Percentiles rank a stretch among this genome's conserved stretches.
Conservation (phyloP, 2,888 invertebrate genomes). For the Pammene aurita region DNA sequence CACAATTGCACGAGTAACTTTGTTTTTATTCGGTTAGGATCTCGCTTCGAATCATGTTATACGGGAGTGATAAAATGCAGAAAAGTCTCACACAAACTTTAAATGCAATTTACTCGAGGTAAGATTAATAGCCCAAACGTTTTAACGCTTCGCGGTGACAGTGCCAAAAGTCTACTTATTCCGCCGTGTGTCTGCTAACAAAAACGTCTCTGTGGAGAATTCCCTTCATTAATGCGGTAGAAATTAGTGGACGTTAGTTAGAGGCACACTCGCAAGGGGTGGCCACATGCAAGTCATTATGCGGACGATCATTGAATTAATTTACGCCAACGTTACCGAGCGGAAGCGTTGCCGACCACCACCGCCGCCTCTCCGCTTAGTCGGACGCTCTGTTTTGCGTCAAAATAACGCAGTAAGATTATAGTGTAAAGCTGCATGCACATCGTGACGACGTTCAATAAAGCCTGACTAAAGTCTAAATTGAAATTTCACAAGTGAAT, state of each 20-base stretch:
- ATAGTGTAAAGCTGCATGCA: constrained; percentile 1
- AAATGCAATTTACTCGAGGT: constrained; percentile 75
- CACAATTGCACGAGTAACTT: constrained; percentile 50
- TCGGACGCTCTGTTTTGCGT: constrained; percentile 41
- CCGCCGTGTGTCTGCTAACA: constrained; percentile 62
- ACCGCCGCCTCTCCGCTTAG: constrained; percentile 34
- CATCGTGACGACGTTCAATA: constrained; percentile 9
- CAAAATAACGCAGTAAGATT: constrained; percentile 28
- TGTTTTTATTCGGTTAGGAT: constrained; percentile 51
- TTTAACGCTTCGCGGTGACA: constrained; percentile 70
- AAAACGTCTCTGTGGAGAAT: constrained; percentile 70
- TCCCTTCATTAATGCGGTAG: constrained; percentile 71
- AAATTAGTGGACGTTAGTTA: constrained; percentile 76
- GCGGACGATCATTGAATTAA: constrained; percentile 81
- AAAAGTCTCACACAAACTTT: constrained; percentile 75
- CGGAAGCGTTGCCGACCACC: constrained; percentile 62
- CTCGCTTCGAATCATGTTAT: constrained; percentile 58
- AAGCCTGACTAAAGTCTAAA: constrained; percentile 2
- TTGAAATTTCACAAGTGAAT: constrained; percentile 13
- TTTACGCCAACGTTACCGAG: constrained; percentile 65
- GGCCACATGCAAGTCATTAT: constrained; percentile 80
- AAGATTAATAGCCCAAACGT: constrained; percentile 76
- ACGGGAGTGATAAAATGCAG: constrained; percentile 53
- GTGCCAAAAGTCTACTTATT: constrained; percentile 69
- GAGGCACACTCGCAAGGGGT: constrained; percentile 63